Base-by-base conservation (phyloP, 1,140 invertebrate species). In the Thaumatotibia leucotreta region DNA sequence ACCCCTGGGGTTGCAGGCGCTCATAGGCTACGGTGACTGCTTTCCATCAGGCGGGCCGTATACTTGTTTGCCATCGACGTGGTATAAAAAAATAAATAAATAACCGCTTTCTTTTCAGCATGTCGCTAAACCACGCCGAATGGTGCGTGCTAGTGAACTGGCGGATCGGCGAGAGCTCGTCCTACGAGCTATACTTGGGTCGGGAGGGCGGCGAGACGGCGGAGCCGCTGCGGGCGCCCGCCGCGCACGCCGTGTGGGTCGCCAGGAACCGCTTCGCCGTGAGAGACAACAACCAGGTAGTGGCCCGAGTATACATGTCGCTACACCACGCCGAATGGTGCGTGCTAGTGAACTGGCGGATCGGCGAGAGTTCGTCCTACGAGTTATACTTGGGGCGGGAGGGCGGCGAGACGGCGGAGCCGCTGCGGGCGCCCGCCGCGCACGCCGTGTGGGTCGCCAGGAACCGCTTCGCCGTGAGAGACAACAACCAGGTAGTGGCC, bases 221-320 rank as follows among this genome's bases (percentile, higher is more conserved):
- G 0, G 96, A 97, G 72, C 95, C 95, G 3, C 98, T 98, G 82
- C 92, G 98, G 17, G 96, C 97, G 0, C 94, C 96, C 20, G 99
- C 98, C 58, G 91, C 99, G 20, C 98, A 97, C 5, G 98, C 98
- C 11, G 94, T 99, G 35, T 99, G 99, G 99, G 98, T 99, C 11
- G 98, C 99, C 0, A 93, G 99, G 73, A 99, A 99, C 91, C 92
- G 98, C 64, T 99, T 99, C 92, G 99, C 98, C n/a, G 98, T 99
- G 10, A 91, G 99, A 2, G 98, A 99, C 85, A 94, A 94, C 39
- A 97, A 98, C 85, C 95, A 97, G 72, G 95, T 97, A 84, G 86
- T n/a, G n/a, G n/a, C n/a, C n/a, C n/a, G n/a, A n/a, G n/a, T n/a
- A n/a, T n/a, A n/a, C 80, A 96, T 99, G 94, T 98, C 97, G 0